These are phyloP conservation scores for Molossus molossus DNA, from an alignment of 2,797 vertebrate genomes.

Conservation along the genomic window DNA sequence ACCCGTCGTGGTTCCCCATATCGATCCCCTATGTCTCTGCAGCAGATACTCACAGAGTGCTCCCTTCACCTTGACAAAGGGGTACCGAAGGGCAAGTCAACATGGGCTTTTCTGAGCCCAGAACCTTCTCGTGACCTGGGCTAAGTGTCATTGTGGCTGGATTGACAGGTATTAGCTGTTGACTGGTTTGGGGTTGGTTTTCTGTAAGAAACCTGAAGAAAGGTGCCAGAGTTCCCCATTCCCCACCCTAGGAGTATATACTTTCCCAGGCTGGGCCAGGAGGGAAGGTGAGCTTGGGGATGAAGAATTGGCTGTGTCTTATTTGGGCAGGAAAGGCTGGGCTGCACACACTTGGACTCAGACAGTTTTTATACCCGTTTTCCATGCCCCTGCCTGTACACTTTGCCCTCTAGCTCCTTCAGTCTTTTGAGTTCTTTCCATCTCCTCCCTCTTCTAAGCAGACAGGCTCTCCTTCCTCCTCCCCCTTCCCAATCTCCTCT, in stretches of 20 bases:
- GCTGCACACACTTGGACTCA: background rate
- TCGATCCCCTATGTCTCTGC: background rate
- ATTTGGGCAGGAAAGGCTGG: background rate
- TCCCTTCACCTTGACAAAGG: background rate
- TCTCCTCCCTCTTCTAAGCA: slow-evolving; percentile 11
- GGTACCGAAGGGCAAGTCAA: background rate
- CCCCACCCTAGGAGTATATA: background rate
- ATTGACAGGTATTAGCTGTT: background rate
- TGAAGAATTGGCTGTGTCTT: background rate
- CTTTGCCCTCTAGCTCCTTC: background rate
- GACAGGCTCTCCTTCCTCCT: slow-evolving; percentile 32
- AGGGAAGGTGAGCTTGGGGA: background rate
- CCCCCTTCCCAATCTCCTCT: slow-evolving; percentile 50
- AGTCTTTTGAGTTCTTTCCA: slow-evolving; percentile 47
- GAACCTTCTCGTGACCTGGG: background rate
- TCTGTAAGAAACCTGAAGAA: background rate
- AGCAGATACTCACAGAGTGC: background rate
- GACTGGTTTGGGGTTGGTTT: slow-evolving; percentile 40
- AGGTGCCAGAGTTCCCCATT: background rate
- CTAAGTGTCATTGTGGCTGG: background rate
- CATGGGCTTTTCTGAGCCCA: background rate
- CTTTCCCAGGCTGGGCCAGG: background rate
- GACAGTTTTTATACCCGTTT: background rate
- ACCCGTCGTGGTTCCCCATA: background rate
- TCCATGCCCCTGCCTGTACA: background rate